These are phyloP conservation scores for Thunnus albacares DNA, from an alignment of 2,797 vertebrate species.

Conservation along the genomic window DNA sequence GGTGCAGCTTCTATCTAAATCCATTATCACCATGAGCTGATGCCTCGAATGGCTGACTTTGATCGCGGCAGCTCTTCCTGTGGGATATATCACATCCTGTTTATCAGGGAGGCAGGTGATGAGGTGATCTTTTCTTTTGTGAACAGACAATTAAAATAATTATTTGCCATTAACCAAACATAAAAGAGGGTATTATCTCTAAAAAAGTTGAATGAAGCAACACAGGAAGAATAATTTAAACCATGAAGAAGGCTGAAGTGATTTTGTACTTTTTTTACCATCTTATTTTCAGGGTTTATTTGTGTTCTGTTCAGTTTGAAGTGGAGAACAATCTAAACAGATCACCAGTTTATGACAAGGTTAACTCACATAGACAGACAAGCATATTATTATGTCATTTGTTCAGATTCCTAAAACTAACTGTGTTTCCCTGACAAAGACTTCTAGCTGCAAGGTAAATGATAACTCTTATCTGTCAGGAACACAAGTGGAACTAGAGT, in stretches of 20 bases:
- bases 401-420: neutral
- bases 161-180: neutral
- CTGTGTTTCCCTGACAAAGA: no score
- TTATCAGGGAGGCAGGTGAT: slow-evolving; percentile 51
- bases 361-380: neutral
- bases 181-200: neutral
- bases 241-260: no score
- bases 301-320: neutral
- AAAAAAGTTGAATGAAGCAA: no score
- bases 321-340: neutral
- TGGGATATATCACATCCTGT: slow-evolving; percentile 71
- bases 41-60: slow-evolving; percentile 30
- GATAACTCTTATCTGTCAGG: no score
- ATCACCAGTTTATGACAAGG: neutral
- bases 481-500: no score
- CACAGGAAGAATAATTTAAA: neutral
- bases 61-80: slow-evolving; percentile 60
- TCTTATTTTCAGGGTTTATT: neutral
- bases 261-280: no score
- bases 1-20: slow-evolving; percentile 77
- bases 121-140: slow-evolving; percentile 6
- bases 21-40: slow-evolving; percentile 59
- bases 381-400: no score
- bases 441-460: no score
- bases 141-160: neutral